These are phyloP conservation scores for Alexandromys fortis DNA, from an alignment of 2,113 vertebrate genomes.

Conservation along the genomic window DNA sequence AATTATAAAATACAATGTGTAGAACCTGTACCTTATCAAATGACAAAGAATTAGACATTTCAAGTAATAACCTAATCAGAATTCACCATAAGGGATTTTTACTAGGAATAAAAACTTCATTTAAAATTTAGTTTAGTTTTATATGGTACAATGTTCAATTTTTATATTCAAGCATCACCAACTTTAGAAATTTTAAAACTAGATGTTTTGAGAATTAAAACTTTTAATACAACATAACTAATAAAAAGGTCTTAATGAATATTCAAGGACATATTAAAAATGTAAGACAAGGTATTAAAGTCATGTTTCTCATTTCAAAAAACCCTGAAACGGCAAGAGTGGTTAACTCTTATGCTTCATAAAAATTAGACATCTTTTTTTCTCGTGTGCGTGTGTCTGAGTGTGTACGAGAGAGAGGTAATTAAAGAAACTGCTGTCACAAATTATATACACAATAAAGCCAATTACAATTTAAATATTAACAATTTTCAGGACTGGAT, in stretches of 20 bases:
- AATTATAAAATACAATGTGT: conserved; percentile 26
- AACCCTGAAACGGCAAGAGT: conserved; percentile 36
- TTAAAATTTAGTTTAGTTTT: conserved; percentile 46
- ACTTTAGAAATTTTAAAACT: conserved; percentile 59
- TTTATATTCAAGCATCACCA: conserved; percentile 31
- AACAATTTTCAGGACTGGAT: conserved; percentile 50
- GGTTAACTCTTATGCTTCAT: conserved; percentile 56
- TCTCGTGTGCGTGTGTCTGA: conserved; percentile 5
- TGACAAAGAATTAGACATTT: conserved; percentile 14
- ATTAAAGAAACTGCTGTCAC: conserved; percentile 65
- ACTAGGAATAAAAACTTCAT: neutral
- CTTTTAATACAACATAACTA: conserved; percentile 44
- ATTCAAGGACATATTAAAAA: neutral
- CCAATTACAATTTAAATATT: conserved; percentile 61
- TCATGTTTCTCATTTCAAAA: conserved; percentile 49
- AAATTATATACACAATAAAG: conserved; percentile 62
- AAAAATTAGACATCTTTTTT: conserved; percentile 70
- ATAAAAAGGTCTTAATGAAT: neutral
- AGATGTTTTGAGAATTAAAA: conserved; percentile 50
- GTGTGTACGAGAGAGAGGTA: neutral
- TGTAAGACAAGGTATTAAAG: conserved; percentile 52
- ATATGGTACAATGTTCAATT: conserved; percentile 58
- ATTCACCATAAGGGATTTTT: conserved; percentile 49
- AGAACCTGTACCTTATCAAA: conserved; percentile 28
- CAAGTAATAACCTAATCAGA: conserved; percentile 26